These are phyloP conservation scores for Sorex fumeus DNA, from an alignment of 2,113 vertebrate genomes.

Conservation along the genomic window DNA sequence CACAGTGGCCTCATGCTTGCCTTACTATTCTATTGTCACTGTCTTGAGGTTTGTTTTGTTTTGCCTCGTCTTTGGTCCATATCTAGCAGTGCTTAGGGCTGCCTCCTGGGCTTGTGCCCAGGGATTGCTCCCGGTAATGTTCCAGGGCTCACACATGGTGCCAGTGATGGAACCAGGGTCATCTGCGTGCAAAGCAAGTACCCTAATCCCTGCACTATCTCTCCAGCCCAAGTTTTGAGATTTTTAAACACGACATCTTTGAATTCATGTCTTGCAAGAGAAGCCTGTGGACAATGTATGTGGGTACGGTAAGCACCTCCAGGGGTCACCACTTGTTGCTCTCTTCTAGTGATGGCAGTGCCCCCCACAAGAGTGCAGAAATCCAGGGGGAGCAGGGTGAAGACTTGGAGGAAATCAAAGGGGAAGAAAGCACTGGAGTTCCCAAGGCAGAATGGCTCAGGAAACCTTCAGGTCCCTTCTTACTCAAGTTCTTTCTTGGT, in stretches of 20 bases:
- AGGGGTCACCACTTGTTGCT: accelerated
- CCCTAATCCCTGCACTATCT: too few species aligned
- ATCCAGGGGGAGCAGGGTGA: not conserved
- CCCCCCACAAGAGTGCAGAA: not conserved
- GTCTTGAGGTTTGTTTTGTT: too few species aligned
- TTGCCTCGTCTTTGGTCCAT: too few species aligned
- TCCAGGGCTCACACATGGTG: too few species aligned
- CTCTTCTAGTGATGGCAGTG: not conserved
- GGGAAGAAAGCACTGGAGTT: not conserved
- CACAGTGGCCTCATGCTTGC: not conserved
- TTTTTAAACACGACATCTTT: conserved; percentile 22
- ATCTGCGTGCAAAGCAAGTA: too few species aligned
- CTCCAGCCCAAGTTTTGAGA: not conserved
- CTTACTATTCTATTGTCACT: not conserved
- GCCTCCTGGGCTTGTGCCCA: too few species aligned
- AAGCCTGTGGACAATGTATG: not conserved
- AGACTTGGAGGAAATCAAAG: not conserved
- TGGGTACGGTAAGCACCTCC: accelerated
- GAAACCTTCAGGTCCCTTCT: not conserved
- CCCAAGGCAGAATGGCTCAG: not conserved
- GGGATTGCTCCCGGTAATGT: too few species aligned
- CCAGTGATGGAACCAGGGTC: too few species aligned
- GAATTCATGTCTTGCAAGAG: conserved; percentile 12
- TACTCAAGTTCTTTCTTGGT: not conserved
- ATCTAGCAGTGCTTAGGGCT: too few species aligned